phyloP scores from a whole-genome alignment of 2,113 vertebrate genomes.

The Murina feae region DNA sequence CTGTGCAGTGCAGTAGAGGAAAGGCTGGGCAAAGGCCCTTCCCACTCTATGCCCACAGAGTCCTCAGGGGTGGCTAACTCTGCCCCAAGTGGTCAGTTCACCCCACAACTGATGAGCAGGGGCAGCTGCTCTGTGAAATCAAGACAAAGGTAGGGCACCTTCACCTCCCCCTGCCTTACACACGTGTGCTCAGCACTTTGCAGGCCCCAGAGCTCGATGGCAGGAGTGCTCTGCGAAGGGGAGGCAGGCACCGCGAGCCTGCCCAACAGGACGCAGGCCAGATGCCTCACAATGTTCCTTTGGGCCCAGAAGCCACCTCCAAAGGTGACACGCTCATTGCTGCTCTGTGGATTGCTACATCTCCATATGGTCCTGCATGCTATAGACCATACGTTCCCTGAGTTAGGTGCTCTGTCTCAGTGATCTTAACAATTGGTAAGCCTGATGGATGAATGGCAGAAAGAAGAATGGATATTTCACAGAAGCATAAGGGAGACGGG shows the following conservation, averaged over 20 bases:
- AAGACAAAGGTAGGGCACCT: neutral
- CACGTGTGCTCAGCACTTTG: rapidly evolving
- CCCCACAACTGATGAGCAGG: neutral
- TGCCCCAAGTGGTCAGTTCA: neutral
- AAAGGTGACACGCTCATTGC: neutral
- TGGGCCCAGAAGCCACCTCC: neutral
- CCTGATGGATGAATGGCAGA: neutral
- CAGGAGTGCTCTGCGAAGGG: neutral
- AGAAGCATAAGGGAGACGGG: neutral
- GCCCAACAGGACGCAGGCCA: neutral
- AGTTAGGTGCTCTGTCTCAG: neutral
- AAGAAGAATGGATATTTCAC: neutral
- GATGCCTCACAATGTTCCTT: neutral
- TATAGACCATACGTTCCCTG: neutral
- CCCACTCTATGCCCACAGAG: neutral
- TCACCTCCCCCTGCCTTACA: rapidly evolving
- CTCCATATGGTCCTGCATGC: neutral
- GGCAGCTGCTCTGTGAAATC: neutral
- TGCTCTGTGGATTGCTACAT: neutral
- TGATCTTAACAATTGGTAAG: neutral
- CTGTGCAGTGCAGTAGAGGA: neutral
- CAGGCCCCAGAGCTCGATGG: neutral
- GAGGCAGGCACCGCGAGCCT: neutral
- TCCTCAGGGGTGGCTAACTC: neutral
- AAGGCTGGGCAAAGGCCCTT: neutral